Percentiles rank a stretch among this genome's conserved stretches.
phyloP scores from a whole-genome alignment of 2,113 vertebrate species.

The Actenoides hombroni region DNA sequence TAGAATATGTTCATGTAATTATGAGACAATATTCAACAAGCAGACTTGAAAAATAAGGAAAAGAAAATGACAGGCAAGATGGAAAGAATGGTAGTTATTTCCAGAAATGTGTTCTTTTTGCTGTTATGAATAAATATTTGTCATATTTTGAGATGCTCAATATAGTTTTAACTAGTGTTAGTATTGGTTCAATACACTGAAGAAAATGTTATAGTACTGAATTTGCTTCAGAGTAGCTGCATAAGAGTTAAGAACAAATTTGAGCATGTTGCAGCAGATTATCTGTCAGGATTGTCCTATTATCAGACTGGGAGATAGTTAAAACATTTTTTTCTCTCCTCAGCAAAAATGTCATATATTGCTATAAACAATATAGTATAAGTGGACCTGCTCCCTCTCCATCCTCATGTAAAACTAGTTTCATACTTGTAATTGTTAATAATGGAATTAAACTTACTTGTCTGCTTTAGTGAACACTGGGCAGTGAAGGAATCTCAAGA shows the following conservation, averaged over 20 bases:
- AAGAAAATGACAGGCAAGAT: neutral
- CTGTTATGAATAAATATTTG: neutral
- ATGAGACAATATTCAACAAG: neutral
- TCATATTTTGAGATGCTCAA: neutral
- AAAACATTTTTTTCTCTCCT: neutral
- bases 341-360: neutral
- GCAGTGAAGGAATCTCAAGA: neutral
- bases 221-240: neutral
- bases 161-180: neutral
- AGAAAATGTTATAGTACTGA: neutral
- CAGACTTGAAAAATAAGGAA: neutral
- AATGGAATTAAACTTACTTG: neutral
- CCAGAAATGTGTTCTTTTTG: neutral
- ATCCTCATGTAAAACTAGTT: neutral
- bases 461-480: neutral
- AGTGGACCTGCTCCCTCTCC: accelerated
- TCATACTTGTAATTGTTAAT: neutral
- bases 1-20: neutral
- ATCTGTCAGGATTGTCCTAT: neutral
- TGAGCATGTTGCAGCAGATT: neutral
- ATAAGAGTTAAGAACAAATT: neutral
- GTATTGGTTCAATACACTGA: neutral
- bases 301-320: neutral
- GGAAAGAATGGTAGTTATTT: neutral
- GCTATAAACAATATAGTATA: neutral